A percentile compares a stretch with the other conserved stretches of the same genome.
phyloP scores from a whole-genome alignment of 1,140 invertebrate genomes.

The Panonychus citri region DNA sequence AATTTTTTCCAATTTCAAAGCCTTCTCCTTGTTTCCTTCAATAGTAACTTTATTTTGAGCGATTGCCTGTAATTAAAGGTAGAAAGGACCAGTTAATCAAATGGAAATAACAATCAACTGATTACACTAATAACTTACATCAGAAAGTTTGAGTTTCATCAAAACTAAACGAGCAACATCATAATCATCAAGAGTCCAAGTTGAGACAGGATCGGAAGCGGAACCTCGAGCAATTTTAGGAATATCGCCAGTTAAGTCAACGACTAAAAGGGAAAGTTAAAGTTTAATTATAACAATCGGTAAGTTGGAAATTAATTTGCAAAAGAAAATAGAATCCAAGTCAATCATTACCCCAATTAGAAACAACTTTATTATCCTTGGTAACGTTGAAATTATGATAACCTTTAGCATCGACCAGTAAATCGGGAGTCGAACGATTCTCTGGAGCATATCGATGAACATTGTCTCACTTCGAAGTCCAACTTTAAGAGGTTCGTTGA shows the following conservation, averaged over 20 bases:
- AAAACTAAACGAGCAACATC: background rate
- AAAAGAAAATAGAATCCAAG: no score
- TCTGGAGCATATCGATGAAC: conserved; percentile 46
- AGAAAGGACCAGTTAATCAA: background rate
- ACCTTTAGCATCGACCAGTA: conserved; percentile 52
- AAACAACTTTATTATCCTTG: conserved; percentile 42
- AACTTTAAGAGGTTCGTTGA: conserved; percentile 12
- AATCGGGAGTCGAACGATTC: conserved; percentile 41
- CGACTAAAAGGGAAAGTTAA: background rate
- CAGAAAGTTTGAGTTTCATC: conserved; percentile 1
- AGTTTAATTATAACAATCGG: background rate
- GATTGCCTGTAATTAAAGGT: background rate
- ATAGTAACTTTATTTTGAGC: background rate
- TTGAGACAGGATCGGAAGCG: background rate
- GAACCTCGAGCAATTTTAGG: background rate
- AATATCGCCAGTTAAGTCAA: background rate
- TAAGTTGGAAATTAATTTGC: no score
- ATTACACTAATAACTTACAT: background rate
- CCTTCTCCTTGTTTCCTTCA: background rate
- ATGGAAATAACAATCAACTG: background rate
- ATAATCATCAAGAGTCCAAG: background rate
- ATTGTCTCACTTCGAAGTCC: conserved; percentile 45
- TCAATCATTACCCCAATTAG: conserved; percentile 55
- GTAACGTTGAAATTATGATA: conserved; percentile 65
- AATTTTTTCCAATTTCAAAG: background rate